These are phyloP conservation scores for Sarcophaga subvicina DNA, from an alignment of 2,888 invertebrate species.

Conservation along the genomic window DNA sequence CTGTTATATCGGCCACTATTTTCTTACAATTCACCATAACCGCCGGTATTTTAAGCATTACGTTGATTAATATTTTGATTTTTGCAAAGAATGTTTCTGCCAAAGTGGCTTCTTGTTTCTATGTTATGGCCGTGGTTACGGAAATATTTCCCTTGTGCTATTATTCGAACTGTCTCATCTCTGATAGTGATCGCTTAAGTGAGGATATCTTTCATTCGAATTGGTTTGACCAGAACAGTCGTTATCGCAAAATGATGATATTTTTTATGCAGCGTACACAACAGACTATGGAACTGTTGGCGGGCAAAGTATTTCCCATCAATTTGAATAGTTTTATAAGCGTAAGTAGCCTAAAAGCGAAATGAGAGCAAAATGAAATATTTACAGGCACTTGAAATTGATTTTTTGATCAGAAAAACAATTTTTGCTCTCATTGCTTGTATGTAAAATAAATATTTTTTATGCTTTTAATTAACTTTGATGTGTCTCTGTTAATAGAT, in stretches of 20 bases:
- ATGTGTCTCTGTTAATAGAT: slow-evolving; percentile 23
- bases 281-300: slow-evolving; percentile 53
- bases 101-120: slow-evolving; percentile 64
- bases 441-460: not conserved
- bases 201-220: slow-evolving; percentile 68
- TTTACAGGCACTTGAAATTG: too few relatives aligned
- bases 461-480: not conserved
- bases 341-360: slow-evolving; percentile 54
- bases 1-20: slow-evolving; percentile 69
- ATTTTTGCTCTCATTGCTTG: not conserved
- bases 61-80: slow-evolving; percentile 69
- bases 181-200: slow-evolving; percentile 63
- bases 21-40: slow-evolving; percentile 70
- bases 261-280: slow-evolving; percentile 66
- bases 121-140: slow-evolving; percentile 62
- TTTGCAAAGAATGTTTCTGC: slow-evolving; percentile 65
- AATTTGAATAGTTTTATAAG: slow-evolving; percentile 69
- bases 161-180: slow-evolving; percentile 64
- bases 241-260: slow-evolving; percentile 66
- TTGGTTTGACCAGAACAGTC: slow-evolving; percentile 62
- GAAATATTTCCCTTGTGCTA: slow-evolving; percentile 71
- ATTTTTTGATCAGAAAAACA: too few relatives aligned
- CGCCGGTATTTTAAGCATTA: slow-evolving; percentile 62
- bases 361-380: not conserved
- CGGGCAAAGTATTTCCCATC: slow-evolving; percentile 66